phyloP scores from a whole-genome alignment of 2,888 invertebrate genomes.

The Cyclophora albipunctata region DNA sequence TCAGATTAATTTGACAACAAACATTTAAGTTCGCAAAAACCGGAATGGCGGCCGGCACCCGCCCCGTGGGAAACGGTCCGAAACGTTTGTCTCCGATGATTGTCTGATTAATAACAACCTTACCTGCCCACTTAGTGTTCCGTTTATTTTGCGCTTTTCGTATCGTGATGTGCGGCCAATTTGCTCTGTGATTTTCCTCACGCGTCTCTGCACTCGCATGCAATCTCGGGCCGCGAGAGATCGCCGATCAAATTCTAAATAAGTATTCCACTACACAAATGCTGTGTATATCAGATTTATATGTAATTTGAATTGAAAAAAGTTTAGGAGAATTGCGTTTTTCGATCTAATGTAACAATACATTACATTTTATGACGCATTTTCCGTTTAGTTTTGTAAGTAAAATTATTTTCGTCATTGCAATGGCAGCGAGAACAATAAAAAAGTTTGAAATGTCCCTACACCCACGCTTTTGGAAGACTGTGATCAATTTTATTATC shows the following conservation, averaged over 20 bases:
- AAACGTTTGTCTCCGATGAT: conserved; percentile 57
- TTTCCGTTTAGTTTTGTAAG: too few species aligned
- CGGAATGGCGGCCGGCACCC: conserved; percentile 60
- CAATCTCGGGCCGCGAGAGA: conserved; percentile 18
- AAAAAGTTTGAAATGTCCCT: neutral
- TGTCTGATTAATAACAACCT: conserved; percentile 43
- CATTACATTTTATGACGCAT: too few species aligned
- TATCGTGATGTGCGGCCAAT: conserved; percentile 44
- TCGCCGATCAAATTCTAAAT: too few species aligned
- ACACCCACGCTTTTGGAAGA: conserved; percentile 9
- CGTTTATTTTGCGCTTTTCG: conserved; percentile 38
- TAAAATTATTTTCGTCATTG: too few species aligned
- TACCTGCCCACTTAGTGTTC: conserved; percentile 27
- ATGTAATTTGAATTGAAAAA: too few species aligned
- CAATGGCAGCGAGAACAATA: too few species aligned
- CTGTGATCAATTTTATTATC: conserved; percentile 6
- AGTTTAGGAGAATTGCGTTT: too few species aligned
- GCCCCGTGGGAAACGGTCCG: conserved; percentile 63
- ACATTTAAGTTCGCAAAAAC: conserved; percentile 69
- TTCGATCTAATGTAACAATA: too few species aligned
- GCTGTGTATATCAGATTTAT: too few species aligned
- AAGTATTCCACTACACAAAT: too few species aligned
- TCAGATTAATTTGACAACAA: conserved; percentile 75
- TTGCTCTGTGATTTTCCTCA: conserved; percentile 38
- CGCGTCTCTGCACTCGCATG: conserved; percentile 28